Base-by-base conservation (phyloP, 1,140 invertebrate species). In the Mycetomoellerius zeteki region DNA sequence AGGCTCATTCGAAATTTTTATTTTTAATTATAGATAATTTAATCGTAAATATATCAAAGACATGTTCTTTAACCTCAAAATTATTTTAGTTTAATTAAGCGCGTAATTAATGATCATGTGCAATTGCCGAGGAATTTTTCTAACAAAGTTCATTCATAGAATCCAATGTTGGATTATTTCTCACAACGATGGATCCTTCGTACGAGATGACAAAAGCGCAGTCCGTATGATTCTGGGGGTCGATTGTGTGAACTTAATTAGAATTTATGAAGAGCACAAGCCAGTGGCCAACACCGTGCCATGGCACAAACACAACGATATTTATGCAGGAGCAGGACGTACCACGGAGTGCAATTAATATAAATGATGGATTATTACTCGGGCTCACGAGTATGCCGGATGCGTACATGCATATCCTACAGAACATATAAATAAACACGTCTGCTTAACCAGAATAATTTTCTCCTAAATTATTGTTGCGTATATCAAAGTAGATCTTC, bases 231-330 rank as follows among this genome's bases (percentile, higher is more conserved):
- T 91, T 90, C 86, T 84, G 67, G 78, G 64, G 50, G 88, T 91
- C 92, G 91, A 94, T 94, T 91, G 93, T 88, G 91, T 89, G 91
- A 92, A 92, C 88, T 93, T 94, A 94, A 94, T 95, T 95, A 94
- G 91, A 93, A 94, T 94, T 95, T 93, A 95, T 94, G 93, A 92
- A 94, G 90, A 92, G 93, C 77, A 84, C 80, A 85, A 84, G 89
- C 76, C 80, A 89, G 82, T 86, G 78, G 86, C 84, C 82, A 81
- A 69, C 78, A 54, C 60, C 69, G 65, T 87, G 86, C 75, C 86
- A 86, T 86, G 92, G 90, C 88, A 43, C 37, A 93, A 93, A 92
- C 90, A 94, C 86, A 88, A 86, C 91, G 92, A 91, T 91, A 93
- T 94, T 93, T 92, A 93, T 91, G 91, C 91, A 92, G 86, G 80